Percentiles rank a stretch among this genome's conserved stretches.
Evolutionary conservation across 1,140 invertebrate species (phyloP).

Genomic region (Centruroides vittatus): DNA sequence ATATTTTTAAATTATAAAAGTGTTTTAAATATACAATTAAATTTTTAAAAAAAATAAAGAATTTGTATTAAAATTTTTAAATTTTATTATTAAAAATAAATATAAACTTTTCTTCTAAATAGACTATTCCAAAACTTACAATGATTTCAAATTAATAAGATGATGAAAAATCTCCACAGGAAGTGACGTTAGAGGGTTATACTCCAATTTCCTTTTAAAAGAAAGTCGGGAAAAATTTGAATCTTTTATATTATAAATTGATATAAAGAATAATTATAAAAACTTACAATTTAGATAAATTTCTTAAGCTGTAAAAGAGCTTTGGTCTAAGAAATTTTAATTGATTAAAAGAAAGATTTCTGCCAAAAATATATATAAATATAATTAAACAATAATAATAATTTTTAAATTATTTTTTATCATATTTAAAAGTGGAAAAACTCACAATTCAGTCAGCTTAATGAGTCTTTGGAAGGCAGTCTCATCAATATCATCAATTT

Average conservation of each 20-base stretch:
- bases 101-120: too few relatives aligned
- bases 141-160: conserved; percentile 5
- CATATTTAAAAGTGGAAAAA: not conserved
- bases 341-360: conserved; percentile 19
- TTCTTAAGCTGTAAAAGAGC: conserved; percentile 12
- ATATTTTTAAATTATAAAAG: too few relatives aligned
- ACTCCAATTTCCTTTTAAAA: conserved; percentile 18
- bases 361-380: conserved; percentile 12
- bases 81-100: too few relatives aligned
- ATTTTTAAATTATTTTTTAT: too few relatives aligned
- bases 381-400: conserved; percentile 1
- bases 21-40: too few relatives aligned
- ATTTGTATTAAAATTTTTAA: too few relatives aligned
- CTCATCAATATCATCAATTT: conserved; percentile 28
- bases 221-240: not conserved
- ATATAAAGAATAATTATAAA: not conserved
- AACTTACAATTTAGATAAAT: conserved; percentile 21
- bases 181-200: conserved; percentile 20
- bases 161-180: conserved; percentile 6
- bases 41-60: too few relatives aligned
- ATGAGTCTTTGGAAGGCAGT: conserved; percentile 10
- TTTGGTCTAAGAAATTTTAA: conserved; percentile 13
- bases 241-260: too few relatives aligned
- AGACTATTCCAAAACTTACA: conserved; percentile 6
- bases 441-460: conserved; percentile 20